Percentiles rank a stretch among this genome's conserved stretches.
These are phyloP conservation scores for Ctenicera cuprea DNA, from an alignment of 2,888 invertebrate genomes.

Conservation along the genomic window DNA sequence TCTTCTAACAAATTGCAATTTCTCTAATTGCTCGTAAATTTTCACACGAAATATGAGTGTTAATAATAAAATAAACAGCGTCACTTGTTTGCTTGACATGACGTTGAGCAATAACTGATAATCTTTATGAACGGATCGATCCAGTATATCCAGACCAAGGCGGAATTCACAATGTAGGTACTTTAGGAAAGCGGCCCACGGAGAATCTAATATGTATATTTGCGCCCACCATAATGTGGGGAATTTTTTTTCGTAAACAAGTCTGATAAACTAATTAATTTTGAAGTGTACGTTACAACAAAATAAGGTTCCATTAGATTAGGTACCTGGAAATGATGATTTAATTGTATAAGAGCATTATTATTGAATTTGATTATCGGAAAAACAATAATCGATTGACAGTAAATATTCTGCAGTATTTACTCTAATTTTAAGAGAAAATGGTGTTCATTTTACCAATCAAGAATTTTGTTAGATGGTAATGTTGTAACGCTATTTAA, in stretches of 20 bases:
- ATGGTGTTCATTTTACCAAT: too few species aligned
- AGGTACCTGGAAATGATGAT: too few species aligned
- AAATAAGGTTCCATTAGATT: too few species aligned
- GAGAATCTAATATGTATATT: not conserved
- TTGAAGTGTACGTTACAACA: too few species aligned
- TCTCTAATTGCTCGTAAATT: conserved; percentile 18
- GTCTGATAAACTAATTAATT: too few species aligned
- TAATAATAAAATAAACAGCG: conserved; percentile 29
- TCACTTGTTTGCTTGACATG: conserved; percentile 32
- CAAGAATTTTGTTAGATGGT: too few species aligned
- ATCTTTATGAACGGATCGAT: conserved; percentile 43
- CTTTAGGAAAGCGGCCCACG: not conserved
- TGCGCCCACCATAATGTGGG: not conserved
- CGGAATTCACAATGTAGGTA: conserved; percentile 38
- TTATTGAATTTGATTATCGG: too few species aligned
- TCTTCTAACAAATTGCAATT: conserved; percentile 11
- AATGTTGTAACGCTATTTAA: too few species aligned
- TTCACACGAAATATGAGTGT: conserved; percentile 23
- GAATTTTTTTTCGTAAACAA: not conserved
- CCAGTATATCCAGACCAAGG: conserved; percentile 49
- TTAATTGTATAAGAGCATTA: too few species aligned
- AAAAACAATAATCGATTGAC: too few species aligned
- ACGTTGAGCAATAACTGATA: conserved; percentile 31
- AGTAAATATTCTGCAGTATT: too few species aligned
- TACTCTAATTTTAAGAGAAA: too few species aligned